phyloP scores from a whole-genome alignment of 2,888 invertebrate genomes.

The Nephrocerus scutellatus region DNA sequence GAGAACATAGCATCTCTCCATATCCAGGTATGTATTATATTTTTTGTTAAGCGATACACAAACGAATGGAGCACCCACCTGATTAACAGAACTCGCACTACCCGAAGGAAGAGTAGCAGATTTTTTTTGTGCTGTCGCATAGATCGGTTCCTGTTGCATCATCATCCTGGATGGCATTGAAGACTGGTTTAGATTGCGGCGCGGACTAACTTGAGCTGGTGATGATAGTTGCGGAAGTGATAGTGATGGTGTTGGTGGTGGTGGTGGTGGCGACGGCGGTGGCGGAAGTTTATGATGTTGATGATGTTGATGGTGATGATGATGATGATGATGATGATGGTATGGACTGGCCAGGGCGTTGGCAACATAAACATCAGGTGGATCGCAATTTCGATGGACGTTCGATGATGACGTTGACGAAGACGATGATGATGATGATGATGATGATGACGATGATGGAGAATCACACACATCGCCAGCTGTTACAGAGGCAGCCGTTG shows the following conservation, averaged over 20 bases:
- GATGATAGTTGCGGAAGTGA: constrained; percentile 24
- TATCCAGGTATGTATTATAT: too few species aligned
- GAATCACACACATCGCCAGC: too few species aligned
- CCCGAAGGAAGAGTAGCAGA: too few species aligned
- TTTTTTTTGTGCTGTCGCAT: constrained; percentile 45
- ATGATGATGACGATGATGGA: constrained; percentile 16
- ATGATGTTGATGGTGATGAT: constrained; percentile 10
- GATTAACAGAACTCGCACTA: too few species aligned
- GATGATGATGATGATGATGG: constrained; percentile 23
- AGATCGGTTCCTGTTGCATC: constrained; percentile 35
- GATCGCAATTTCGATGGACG: constrained; percentile 29
- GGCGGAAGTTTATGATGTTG: not conserved
- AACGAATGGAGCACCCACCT: too few species aligned
- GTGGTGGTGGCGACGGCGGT: constrained; percentile 1
- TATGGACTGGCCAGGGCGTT: constrained; percentile 42
- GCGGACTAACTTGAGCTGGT: constrained; percentile 37
- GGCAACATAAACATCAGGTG: constrained; percentile 43
- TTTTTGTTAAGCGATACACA: too few species aligned
- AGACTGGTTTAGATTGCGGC: constrained; percentile 23
- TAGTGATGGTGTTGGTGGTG: constrained; percentile 14
- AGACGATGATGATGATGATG: constrained; percentile 5
- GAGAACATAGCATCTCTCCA: too few species aligned
- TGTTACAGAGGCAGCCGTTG: not conserved
- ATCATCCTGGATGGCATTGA: constrained; percentile 20
- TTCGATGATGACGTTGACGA: not conserved